Evolutionary conservation across 2,113 vertebrate species (phyloP), one percentile per base, ranked within the genome.

Genomic region (Myodes glareolus): DNA sequence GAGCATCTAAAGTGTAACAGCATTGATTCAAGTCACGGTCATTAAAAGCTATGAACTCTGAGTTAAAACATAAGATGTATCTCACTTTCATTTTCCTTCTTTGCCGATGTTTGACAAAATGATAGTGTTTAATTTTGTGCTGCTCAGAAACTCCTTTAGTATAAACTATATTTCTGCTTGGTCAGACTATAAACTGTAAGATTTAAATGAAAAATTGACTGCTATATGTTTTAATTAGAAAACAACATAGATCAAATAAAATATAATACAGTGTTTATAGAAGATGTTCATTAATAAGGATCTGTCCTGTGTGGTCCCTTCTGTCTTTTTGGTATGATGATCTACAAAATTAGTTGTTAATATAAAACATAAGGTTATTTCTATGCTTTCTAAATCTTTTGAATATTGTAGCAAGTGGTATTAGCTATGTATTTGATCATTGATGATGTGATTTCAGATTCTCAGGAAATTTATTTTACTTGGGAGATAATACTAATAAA

Each of bases 131-230:
- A 29, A 68, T 88, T 92, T 91, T 92, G 68, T 84, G 25, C 8
- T 70, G 82, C 27, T 91, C 36, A 94, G 94, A 90, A 86, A 88
- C 45, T 82, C 82, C 72, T 27, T 80, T 92, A 85, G 58, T 84
- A 68, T 0, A 23, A 73, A 58, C 2, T 73, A 77, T 39, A 52
- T 94, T 95, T 94, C 45, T 97, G 39, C 47, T 5, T 88, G 31
- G 29, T 75, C 39, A 91, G 68, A 90, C 36, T 9, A 65, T 86
- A 90, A 58, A 33, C 58, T 84, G 1, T 92, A 90, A 84, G 88
- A 12, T 31, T 92, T 76, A 95, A 92, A 47, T 50, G 55, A 90
- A 96, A 94, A 73, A 88, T 68, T 88, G 50, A 77, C 81, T 85
- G 36, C 89, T 94, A 52, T 33, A 23, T 81, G 68, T 58, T 78